Conservation (phyloP, 2,888 invertebrate species). For the Carabus problematicus region DNA sequence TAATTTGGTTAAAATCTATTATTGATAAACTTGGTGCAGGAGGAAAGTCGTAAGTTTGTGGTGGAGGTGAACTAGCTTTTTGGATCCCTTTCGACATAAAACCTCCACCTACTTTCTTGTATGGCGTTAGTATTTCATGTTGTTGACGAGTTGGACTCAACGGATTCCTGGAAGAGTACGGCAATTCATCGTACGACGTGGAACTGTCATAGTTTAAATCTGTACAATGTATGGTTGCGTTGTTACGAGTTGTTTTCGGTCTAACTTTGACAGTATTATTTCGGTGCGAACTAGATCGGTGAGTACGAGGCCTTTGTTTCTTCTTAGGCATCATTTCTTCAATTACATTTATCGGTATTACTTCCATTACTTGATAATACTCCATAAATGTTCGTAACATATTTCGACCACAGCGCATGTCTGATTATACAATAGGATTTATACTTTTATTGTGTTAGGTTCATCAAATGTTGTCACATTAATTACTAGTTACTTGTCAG, state of each 20-base stretch:
- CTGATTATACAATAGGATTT: constrained; percentile 56
- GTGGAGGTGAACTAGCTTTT: constrained; percentile 47
- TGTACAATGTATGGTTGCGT: constrained; percentile 63
- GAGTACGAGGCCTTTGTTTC: constrained; percentile 51
- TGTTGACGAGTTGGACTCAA: constrained; percentile 50
- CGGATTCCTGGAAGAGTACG: constrained; percentile 51
- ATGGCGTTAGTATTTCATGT: constrained; percentile 43
- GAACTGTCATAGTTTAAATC: constrained; percentile 65
- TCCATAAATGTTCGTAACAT: constrained; percentile 78
- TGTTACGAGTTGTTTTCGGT: constrained; percentile 61
- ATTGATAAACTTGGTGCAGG: constrained; percentile 73
- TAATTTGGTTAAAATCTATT: constrained; percentile 76
- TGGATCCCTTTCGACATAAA: constrained; percentile 37
- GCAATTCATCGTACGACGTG: constrained; percentile 60
- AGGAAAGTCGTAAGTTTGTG: constrained; percentile 57
- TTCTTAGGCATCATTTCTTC: constrained; percentile 56
- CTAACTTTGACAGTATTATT: constrained; percentile 58
- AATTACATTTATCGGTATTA: constrained; percentile 64
- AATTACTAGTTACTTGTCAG: no score
- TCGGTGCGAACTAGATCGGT: constrained; percentile 53
- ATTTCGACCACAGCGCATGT: constrained; percentile 80
- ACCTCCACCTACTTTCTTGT: constrained; percentile 38
- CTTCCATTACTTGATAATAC: constrained; percentile 79
- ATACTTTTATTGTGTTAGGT: constrained; percentile 1
- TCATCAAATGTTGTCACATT: no score